phyloP scores from a whole-genome alignment of 2,113 vertebrate species.

The Phylloscopus trochilus region DNA sequence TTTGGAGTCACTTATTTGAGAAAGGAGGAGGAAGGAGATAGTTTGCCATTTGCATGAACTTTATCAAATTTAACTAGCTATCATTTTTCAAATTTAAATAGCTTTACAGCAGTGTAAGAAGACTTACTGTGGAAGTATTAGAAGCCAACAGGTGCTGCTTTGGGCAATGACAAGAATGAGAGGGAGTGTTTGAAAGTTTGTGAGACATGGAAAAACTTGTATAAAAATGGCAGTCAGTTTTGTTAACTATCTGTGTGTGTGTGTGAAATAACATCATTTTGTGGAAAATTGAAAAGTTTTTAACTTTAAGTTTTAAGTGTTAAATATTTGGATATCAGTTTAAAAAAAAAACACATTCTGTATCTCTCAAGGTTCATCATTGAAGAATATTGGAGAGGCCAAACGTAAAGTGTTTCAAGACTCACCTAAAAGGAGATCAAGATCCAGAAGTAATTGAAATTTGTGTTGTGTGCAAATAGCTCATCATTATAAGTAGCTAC shows the following conservation, averaged over 20 bases:
- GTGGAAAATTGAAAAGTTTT: constrained; percentile 47
- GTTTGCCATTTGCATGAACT: constrained; percentile 8
- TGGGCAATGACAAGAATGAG: constrained; percentile 58
- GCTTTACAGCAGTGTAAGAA: neutral
- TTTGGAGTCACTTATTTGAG: constrained; percentile 1
- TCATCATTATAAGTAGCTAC: constrained; percentile 40
- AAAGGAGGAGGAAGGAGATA: neutral
- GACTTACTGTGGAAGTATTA: constrained; percentile 1
- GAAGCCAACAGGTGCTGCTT: constrained; percentile 50
- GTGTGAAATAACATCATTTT: constrained; percentile 53
- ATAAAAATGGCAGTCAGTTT: constrained; percentile 54
- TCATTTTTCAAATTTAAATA: constrained; percentile 25
- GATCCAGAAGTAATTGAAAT: constrained; percentile 73
- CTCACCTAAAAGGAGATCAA: constrained; percentile 67
- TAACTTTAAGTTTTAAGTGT: constrained; percentile 48
- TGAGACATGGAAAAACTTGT: constrained; percentile 59
- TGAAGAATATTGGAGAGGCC: constrained; percentile 68
- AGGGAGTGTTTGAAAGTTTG: constrained; percentile 54
- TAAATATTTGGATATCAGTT: constrained; percentile 58
- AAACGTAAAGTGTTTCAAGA: constrained; percentile 67
- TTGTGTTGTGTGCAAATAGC: constrained; percentile 48
- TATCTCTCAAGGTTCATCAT: constrained; percentile 65
- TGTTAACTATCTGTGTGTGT: constrained; percentile 43
- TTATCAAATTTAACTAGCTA: constrained; percentile 19
- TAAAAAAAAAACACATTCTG: constrained; percentile 57